Evolutionary conservation across 2,888 invertebrate species (phyloP).

Genomic region (Dicycla oo): DNA sequence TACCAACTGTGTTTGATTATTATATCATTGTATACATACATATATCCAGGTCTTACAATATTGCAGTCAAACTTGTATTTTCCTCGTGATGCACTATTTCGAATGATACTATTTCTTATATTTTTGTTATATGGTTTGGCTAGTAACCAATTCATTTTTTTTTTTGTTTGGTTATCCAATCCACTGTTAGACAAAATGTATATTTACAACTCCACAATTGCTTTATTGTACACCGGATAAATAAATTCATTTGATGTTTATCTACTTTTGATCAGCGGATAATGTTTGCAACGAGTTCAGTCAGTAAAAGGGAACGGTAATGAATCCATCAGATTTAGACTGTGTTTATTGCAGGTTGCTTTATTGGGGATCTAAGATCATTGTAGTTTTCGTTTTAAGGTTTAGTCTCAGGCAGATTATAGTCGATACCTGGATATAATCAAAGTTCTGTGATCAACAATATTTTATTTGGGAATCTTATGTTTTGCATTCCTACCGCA

Average conservation of each 20-base stretch:
- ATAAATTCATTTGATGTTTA: conserved; percentile 46
- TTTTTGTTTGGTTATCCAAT: background rate
- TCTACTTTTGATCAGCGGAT: conserved; percentile 39
- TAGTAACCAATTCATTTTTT: background rate
- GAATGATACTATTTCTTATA: background rate
- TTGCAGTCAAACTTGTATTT: background rate
- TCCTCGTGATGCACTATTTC: no score
- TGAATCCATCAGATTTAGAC: conserved; percentile 18
- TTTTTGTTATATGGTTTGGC: background rate
- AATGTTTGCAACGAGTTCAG: conserved; percentile 16
- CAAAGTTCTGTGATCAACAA: background rate
- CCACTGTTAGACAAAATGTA: background rate
- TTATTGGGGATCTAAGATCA: no score
- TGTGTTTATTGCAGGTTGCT: background rate
- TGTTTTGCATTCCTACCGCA: background rate
- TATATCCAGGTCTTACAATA: background rate
- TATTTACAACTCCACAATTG: conserved; percentile 8
- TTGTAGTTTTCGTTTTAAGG: background rate
- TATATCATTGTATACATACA: background rate
- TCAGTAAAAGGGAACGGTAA: background rate
- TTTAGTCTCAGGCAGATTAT: background rate
- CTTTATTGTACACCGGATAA: conserved; percentile 37
- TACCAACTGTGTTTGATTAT: background rate
- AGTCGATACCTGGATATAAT: background rate
- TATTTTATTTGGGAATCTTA: background rate